Evolutionary conservation across 2,888 invertebrate genomes (phyloP).

Genomic region (Notodonta ziczac): DNA sequence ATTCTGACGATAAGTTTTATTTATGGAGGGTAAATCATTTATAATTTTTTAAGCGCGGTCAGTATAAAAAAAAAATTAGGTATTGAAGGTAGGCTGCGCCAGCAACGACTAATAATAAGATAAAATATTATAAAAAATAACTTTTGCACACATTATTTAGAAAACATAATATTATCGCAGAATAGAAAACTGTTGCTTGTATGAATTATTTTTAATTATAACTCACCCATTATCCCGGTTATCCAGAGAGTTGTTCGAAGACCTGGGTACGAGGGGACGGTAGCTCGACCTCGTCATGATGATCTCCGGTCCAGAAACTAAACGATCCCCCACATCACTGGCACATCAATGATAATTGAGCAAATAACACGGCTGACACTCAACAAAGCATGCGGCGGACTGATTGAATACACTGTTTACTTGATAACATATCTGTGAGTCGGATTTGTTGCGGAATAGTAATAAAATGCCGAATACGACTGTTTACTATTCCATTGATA

Average conservation of each 20-base stretch:
- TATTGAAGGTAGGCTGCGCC: too few species aligned
- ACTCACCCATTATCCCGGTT: slow-evolving; percentile 72
- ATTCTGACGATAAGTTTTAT: too few species aligned
- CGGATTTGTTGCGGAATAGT: slow-evolving; percentile 47
- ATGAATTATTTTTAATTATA: not conserved
- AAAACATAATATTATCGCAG: too few species aligned
- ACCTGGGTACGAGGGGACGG: slow-evolving; percentile 72
- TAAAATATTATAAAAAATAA: too few species aligned
- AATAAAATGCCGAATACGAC: slow-evolving; percentile 52
- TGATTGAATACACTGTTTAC: slow-evolving; percentile 62
- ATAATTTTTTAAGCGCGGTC: too few species aligned
- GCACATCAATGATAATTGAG: slow-evolving; percentile 45
- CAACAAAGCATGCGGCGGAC: slow-evolving; percentile 54
- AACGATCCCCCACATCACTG: slow-evolving; percentile 19
- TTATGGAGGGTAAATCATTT: too few species aligned
- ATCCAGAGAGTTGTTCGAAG: slow-evolving; percentile 72
- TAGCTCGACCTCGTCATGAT: slow-evolving; percentile 77
- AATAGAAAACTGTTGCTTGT: too few species aligned
- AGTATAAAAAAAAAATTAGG: too few species aligned
- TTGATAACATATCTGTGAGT: slow-evolving; percentile 61
- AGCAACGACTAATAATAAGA: too few species aligned
- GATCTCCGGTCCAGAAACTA: slow-evolving; percentile 14
- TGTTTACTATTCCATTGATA: slow-evolving; percentile 53
- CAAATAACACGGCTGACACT: slow-evolving; percentile 56
- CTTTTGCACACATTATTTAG: too few species aligned